Conservation (phyloP, 2,797 vertebrate species). For the Macrochelys suwanniensis region DNA sequence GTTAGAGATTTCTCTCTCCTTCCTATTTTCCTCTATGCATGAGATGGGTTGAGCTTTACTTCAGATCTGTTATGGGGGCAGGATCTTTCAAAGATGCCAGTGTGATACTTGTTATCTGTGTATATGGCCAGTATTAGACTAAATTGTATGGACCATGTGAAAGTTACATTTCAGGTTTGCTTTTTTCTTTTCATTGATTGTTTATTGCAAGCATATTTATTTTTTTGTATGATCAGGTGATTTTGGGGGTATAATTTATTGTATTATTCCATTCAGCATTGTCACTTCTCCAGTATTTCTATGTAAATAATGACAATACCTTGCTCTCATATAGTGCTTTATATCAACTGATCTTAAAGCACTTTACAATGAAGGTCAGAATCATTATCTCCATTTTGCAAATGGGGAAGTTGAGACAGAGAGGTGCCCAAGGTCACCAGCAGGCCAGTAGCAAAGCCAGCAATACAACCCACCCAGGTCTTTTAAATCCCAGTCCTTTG, state of each 20-base stretch:
- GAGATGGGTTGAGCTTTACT: slow-evolving; percentile 38
- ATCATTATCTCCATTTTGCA: neutral
- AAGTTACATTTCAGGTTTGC: slow-evolving; percentile 30
- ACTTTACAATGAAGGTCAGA: neutral
- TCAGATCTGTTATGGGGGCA: slow-evolving; percentile 18
- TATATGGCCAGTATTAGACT: slow-evolving; percentile 12
- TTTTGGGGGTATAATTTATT: slow-evolving; percentile 37
- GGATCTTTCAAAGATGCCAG: slow-evolving; percentile 17
- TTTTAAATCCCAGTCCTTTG: neutral
- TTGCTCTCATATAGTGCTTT: neutral
- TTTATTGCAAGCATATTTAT: slow-evolving; percentile 23
- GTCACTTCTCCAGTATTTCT: neutral
- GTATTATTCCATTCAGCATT: slow-evolving; percentile 15
- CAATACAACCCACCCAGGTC: neutral
- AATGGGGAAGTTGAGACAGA: neutral
- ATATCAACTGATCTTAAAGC: neutral
- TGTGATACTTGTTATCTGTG: neutral
- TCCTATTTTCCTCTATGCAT: slow-evolving; percentile 6
- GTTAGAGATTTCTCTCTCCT: slow-evolving; percentile 41
- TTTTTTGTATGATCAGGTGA: slow-evolving; percentile 28
- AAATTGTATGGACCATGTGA: slow-evolving; percentile 4
- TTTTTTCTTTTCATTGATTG: slow-evolving; percentile 7
- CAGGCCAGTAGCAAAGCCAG: neutral
- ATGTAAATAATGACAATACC: neutral
- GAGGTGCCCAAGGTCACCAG: neutral